Conservation (phyloP, 2,797 vertebrate genomes). For the Sebastiscus tertius region DNA sequence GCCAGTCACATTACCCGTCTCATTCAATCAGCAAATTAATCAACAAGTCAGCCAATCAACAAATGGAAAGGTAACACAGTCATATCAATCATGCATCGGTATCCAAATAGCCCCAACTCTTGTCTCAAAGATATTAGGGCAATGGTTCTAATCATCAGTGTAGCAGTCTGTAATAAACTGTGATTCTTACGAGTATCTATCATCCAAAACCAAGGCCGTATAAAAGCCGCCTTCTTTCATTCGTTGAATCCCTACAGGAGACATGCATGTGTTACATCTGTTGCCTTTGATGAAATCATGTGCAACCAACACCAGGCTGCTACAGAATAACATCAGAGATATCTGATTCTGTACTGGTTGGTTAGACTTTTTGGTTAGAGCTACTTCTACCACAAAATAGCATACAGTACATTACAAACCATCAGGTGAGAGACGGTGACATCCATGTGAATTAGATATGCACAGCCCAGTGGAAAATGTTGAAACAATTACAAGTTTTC, state of each 20-base stretch:
- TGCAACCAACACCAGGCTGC: background rate
- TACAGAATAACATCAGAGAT: background rate
- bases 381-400: background rate
- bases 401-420: background rate
- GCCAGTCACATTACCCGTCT: background rate
- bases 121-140: background rate
- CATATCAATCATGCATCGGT: background rate
- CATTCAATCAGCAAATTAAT: background rate
- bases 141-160: background rate
- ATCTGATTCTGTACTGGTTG: background rate
- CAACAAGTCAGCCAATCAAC: background rate
- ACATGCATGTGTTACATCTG: background rate
- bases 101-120: background rate
- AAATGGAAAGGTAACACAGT: background rate
- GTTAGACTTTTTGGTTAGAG: background rate
- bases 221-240: background rate
- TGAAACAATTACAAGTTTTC: background rate
- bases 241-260: constrained; percentile 1
- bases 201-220: background rate
- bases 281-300: constrained; percentile 7
- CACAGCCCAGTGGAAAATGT: background rate
- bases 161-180: background rate
- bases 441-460: background rate
- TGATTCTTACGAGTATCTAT: background rate
- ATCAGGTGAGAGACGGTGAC: background rate